phyloP scores from a whole-genome alignment of 2,113 vertebrate genomes.

The Oncorhynchus kisutch region DNA sequence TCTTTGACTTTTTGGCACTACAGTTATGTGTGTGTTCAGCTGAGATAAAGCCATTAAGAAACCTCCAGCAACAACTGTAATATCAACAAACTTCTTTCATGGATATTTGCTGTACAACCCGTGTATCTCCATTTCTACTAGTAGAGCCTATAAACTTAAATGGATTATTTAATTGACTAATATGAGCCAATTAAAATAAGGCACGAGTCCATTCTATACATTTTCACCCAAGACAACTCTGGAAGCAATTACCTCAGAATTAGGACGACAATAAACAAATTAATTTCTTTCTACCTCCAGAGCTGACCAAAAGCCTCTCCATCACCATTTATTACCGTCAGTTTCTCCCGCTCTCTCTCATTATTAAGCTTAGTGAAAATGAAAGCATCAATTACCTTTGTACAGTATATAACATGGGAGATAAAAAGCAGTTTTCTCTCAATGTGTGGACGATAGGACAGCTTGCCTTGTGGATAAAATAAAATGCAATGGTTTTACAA shows the following conservation, averaged over 20 bases:
- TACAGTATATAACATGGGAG: constrained; percentile 6
- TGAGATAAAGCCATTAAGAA: neutral
- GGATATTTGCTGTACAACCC: too few species aligned
- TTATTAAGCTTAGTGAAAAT: constrained; percentile 7
- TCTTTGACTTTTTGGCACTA: neutral
- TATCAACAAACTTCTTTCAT: too few species aligned
- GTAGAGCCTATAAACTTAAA: too few species aligned
- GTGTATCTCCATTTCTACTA: too few species aligned
- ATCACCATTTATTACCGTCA: neutral
- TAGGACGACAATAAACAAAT: neutral
- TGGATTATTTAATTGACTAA: too few species aligned
- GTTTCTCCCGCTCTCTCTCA: neutral
- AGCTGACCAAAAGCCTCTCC: neutral
- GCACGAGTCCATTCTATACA: too few species aligned
- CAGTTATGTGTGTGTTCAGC: neutral
- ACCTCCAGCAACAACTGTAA: neutral
- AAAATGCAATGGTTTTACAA: constrained; percentile 45
- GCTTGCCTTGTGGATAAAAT: constrained; percentile 26
- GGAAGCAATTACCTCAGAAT: neutral
- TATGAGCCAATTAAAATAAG: too few species aligned
- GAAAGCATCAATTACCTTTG: constrained; percentile 33
- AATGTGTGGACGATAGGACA: constrained; percentile 23
- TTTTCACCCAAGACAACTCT: neutral
- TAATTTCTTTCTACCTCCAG: neutral
- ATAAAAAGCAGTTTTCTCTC: constrained; percentile 33